Base-by-base conservation (phyloP, 2,797 vertebrate genomes). In the Podarcis lilfordi region DNA sequence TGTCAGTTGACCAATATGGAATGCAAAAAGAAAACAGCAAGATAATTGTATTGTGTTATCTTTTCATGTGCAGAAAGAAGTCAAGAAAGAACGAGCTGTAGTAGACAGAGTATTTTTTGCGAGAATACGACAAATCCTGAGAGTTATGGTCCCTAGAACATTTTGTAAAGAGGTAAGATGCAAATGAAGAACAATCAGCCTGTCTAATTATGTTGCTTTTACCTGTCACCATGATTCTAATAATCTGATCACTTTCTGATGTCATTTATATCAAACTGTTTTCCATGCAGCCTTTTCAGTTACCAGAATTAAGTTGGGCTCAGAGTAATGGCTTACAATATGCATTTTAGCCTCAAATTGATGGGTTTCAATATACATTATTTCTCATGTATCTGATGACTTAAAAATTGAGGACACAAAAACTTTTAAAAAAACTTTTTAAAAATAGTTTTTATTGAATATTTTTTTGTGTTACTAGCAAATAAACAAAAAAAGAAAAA, bases 81-180 rank as follows among this genome's bases (percentile, higher is more conserved):
- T 91, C 23, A 98, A 97, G 94, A 99, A 98, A 94, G 98, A 99
- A 66, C 96, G 98, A 82, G 98, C 98, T 0, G 94, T 97, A n/a
- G 98, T 99, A 94, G 98, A 99, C 96, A 98, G 92, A 87, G 94
- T 97, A 5, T 99, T 99, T 95, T 97, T 99, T 89, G 86, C 93
- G 90, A 96, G 98, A 77, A 97, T 99, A 80, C 84, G 95, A 11
- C 95, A 90, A 83, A 98, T 99, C 86, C 19, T 99, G 86, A 96
- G 94, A 93, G 97, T 99, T 94, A 97, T 99, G 98, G 96, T 99
- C 9, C 98, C 98, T 75, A 96, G 93, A 66, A 80, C 98, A 4
- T 95, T 98, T 95, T 98, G 97, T 96, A 98, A 98, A 97, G 99
- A 99, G 98, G 99, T 99, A 95, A 93, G 96, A 81, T 80, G 45